phyloP scores from a whole-genome alignment of 2,797 vertebrate genomes.

The Myripristis jacobus region DNA sequence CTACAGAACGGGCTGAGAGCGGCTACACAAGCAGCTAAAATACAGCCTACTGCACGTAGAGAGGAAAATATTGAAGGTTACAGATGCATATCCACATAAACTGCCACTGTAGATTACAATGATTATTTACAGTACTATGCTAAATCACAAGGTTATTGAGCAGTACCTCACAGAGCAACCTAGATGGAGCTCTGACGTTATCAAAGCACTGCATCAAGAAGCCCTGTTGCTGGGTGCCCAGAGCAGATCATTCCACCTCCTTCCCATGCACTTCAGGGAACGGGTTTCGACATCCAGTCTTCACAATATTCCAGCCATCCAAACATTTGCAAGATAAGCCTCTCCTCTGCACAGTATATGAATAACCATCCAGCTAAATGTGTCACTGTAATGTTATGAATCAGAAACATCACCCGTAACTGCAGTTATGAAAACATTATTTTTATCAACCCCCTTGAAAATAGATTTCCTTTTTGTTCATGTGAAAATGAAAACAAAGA shows the following conservation, averaged over 20 bases:
- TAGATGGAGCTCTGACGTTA: constrained; percentile 90
- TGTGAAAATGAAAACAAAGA: constrained; percentile 40
- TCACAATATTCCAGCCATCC: constrained; percentile 56
- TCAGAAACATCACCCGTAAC: constrained; percentile 31
- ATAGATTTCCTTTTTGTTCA: constrained; percentile 32
- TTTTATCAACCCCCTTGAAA: constrained; percentile 38
- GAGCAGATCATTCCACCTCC: constrained; percentile 74
- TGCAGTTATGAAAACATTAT: constrained; percentile 33
- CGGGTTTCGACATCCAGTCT: constrained; percentile 51
- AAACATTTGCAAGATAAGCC: constrained; percentile 49
- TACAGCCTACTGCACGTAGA: constrained; percentile 10
- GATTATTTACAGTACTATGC: constrained; percentile 68
- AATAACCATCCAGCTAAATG: constrained; percentile 26
- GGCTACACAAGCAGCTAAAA: constrained; percentile 26
- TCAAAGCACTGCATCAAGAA: constrained; percentile 80
- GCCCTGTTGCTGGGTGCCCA: constrained; percentile 79
- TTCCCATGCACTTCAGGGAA: constrained; percentile 57
- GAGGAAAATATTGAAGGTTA: constrained; percentile 47
- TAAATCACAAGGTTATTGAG: constrained; percentile 74
- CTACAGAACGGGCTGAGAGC: constrained; percentile 47
- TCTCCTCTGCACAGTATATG: constrained; percentile 33
- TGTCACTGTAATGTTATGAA: constrained; percentile 18
- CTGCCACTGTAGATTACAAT: constrained; percentile 40
- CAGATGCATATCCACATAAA: constrained; percentile 57
- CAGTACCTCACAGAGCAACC: constrained; percentile 84